Evolutionary conservation across 2,797 vertebrate species (phyloP).

Genomic region (Oreortyx pictus): DNA sequence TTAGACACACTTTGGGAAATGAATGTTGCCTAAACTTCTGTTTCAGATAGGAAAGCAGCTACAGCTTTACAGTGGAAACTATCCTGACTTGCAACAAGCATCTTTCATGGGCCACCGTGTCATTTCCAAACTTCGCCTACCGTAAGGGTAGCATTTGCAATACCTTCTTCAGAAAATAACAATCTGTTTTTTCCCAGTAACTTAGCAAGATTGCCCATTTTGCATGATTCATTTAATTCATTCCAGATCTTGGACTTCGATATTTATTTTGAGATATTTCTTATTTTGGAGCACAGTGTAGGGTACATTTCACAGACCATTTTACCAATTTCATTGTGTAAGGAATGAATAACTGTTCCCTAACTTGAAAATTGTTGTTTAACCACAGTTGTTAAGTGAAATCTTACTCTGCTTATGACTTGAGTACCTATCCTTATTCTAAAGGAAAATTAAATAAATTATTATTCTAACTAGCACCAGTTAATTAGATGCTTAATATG

Average conservation of each 20-base stretch:
- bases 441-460: conserved; percentile 27
- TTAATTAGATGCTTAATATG: neutral
- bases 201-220: neutral
- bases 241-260: conserved; percentile 49
- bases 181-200: fast-evolving
- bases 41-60: neutral
- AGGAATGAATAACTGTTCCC: conserved; percentile 48
- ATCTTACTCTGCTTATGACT: conserved; percentile 28
- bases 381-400: conserved; percentile 44
- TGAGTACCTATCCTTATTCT: neutral
- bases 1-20: neutral
- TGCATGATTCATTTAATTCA: conserved; percentile 64
- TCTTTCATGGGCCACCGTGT: neutral
- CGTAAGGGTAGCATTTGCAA: neutral
- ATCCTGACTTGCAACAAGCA: neutral
- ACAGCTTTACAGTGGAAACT: neutral
- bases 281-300: conserved; percentile 34
- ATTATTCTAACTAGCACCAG: neutral
- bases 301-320: conserved; percentile 46
- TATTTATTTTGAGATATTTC: conserved; percentile 57
- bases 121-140: neutral
- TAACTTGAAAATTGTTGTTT: conserved; percentile 49
- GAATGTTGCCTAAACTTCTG: neutral
- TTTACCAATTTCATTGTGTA: conserved; percentile 32
- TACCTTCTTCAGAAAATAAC: conserved; percentile 2